Evolutionary conservation across 64 coral and sea anemone species (phyloP), one percentile per base, ranked within the genome.

Genomic region (Stylophora pistillata): DNA sequence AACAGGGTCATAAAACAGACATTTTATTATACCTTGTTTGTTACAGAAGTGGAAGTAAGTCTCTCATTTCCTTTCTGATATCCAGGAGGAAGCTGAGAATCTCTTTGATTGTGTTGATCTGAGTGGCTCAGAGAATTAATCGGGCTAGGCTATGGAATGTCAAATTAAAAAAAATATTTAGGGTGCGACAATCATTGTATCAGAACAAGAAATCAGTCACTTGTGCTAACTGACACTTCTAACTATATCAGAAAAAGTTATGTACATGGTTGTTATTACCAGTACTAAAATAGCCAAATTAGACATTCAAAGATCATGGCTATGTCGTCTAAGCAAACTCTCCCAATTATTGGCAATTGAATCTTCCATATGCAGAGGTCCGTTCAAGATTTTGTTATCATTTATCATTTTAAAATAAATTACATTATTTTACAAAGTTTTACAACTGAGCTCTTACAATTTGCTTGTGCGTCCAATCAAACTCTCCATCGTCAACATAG

Each of bases 381-480:
- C n/a, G n/a, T n/a, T n/a, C n/a, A n/a, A n/a, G n/a, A n/a, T n/a
- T n/a, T n/a, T n/a, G n/a, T n/a, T n/a, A 16, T 15, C 21, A 74
- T 30, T 37, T 20, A 16, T 15, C 9, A 0, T 73, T 73, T 37
- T 30, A 18, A 7, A 13, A 32, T 34, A 76, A 27, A 33, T 32
- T 12, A 2, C 33, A 76, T 37, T 26, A 56, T 79, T 79, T 41
- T 79, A 5, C 9, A 18, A 60, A 9, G 23, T 16, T 58, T 52
- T 17, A 33, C 12, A 27, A 26, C 9, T 26, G 18, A 25, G 62
- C 33, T 88, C 93, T 95, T 93, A 95, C 93, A 85, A 95, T 95
- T 74, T 95, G 97, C 34, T 99, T 95, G 37, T 99, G 93, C 23
- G 93, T 98, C 96, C 96, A 98, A 60, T 98, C 96, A 95, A 98